Percentiles rank a stretch among this genome's conserved stretches.
Conservation (phyloP, 2,113 vertebrate genomes). For the Corythornis vintsioides region DNA sequence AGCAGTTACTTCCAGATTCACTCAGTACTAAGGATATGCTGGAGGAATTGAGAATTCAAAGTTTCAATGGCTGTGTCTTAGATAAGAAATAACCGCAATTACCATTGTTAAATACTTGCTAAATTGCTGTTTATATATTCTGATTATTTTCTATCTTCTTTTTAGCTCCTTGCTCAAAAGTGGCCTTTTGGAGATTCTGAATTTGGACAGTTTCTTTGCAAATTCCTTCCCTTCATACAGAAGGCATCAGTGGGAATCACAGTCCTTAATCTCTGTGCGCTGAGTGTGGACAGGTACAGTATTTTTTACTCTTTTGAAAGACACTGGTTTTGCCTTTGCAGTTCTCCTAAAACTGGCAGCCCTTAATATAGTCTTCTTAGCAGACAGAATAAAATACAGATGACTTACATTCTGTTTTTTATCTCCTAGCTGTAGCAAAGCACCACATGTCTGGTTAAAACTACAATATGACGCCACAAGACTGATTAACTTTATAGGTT, state of each 20-base stretch:
- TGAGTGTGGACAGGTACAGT: slow-evolving; percentile 96
- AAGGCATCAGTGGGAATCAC: slow-evolving; percentile 98
- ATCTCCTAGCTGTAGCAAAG: neutral
- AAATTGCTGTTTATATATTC: neutral
- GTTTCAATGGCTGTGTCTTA: neutral
- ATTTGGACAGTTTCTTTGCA: slow-evolving; percentile 89
- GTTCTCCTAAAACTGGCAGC: neutral
- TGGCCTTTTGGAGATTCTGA: slow-evolving; percentile 82
- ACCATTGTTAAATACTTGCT: neutral
- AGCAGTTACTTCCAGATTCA: neutral
- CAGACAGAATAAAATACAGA: neutral
- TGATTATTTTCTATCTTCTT: slow-evolving; percentile 41
- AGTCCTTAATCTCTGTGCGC: slow-evolving; percentile 93
- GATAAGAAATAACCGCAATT: neutral
- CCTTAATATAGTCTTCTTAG: neutral
- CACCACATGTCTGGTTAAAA: neutral
- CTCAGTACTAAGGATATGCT: neutral
- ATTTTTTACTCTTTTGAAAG: neutral
- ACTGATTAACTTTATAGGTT: neutral
- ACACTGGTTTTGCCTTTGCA: neutral
- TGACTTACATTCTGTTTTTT: neutral
- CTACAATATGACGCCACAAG: neutral
- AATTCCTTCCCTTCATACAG: slow-evolving; percentile 94
- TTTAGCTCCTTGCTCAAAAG: slow-evolving; percentile 84
- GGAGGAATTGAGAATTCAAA: neutral